Percentiles rank a stretch among this genome's conserved stretches.
These are phyloP conservation scores for Eremobia ochroleuca DNA, from an alignment of 2,888 invertebrate genomes.

Conservation along the genomic window DNA sequence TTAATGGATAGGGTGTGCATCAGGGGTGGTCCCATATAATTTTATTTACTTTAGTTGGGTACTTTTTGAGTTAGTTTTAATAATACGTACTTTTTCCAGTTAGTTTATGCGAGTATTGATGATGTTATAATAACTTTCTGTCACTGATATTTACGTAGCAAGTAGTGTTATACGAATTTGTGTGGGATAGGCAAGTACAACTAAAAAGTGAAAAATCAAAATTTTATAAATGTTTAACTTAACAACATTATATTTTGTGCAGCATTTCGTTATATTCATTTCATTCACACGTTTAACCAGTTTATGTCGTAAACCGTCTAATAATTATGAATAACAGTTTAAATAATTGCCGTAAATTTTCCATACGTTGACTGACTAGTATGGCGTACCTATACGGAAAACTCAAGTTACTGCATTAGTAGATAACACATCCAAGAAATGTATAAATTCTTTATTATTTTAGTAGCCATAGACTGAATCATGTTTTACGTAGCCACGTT, in stretches of 20 bases:
- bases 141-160: too few relatives aligned
- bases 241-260: background rate
- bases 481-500: background rate
- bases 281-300: background rate
- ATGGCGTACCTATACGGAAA: background rate
- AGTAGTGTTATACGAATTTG: too few relatives aligned
- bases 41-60: too few relatives aligned
- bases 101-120: too few relatives aligned
- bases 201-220: too few relatives aligned
- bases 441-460: background rate
- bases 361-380: constrained; percentile 1
- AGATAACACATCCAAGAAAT: background rate
- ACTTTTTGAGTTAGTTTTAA: too few relatives aligned
- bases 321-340: background rate
- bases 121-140: too few relatives aligned
- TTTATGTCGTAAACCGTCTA: background rate
- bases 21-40: too few relatives aligned
- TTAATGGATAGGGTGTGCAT: too few relatives aligned
- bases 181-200: too few relatives aligned
- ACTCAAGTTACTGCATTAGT: background rate
- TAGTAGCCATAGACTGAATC: background rate
- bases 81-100: too few relatives aligned
- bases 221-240: too few relatives aligned
- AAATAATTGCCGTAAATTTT: constrained; percentile 8
- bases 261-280: background rate